Conservation (phyloP, 2,113 vertebrate genomes). For the Oenanthe melanoleuca region DNA sequence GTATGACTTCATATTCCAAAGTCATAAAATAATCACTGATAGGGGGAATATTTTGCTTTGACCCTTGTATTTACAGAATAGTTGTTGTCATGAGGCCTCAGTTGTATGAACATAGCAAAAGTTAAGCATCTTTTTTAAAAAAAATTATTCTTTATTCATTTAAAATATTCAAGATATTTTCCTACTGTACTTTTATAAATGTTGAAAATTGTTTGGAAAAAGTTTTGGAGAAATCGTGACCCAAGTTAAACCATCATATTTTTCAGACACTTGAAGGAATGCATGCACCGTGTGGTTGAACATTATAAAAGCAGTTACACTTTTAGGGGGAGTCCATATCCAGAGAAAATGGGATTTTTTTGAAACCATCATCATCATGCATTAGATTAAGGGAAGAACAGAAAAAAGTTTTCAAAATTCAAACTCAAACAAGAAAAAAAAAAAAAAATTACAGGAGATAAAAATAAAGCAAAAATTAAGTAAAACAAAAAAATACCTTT, state of each 20-base stretch:
- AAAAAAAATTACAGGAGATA: background rate
- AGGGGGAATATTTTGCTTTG: background rate
- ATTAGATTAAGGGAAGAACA: background rate
- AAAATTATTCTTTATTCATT: background rate
- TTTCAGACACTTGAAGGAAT: background rate
- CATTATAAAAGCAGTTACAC: background rate
- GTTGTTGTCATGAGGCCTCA: background rate
- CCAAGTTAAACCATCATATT: background rate
- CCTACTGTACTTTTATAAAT: background rate
- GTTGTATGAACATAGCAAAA: background rate
- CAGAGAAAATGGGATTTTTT: background rate
- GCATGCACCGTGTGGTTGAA: fast-evolving
- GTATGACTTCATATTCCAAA: background rate
- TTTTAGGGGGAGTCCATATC: background rate
- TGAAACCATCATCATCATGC: background rate
- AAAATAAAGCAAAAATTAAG: background rate
- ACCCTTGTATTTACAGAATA: background rate
- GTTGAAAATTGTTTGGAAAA: background rate
- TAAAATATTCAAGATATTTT: background rate
- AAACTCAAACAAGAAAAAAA: background rate
- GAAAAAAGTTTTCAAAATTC: background rate
- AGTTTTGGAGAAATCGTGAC: background rate
- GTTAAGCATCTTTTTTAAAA: background rate
- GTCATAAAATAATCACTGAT: background rate
- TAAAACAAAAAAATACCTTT: background rate